Base-by-base conservation (phyloP, 2,797 vertebrate species). In the Aselliscus stoliczkanus region DNA sequence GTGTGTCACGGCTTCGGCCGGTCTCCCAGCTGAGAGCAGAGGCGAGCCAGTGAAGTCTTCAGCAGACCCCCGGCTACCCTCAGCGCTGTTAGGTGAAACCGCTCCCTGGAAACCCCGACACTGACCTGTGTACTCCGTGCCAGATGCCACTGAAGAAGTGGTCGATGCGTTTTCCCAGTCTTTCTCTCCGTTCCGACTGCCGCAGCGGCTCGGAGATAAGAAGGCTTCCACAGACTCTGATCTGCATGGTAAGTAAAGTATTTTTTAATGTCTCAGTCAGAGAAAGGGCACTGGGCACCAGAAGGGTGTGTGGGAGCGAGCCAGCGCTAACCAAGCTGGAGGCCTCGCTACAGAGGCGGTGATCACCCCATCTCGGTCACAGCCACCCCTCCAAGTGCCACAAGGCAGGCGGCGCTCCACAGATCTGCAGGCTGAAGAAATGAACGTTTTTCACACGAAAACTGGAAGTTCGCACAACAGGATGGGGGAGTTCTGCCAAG, bases 131-230 rank as follows among this genome's bases (percentile, higher is more conserved):
- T 99, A 99, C 72, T 99, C 99, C 17, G 99, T 99, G 97, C 99
- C 99, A 87, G 99, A 99, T 25, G 99, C 99, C 2, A 99, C 99
- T 5, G 99, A 99, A 34, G 99, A 99, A 44, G 99, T 99, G 77
- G 99, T 99, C 37, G 99, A 99, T 65, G 98, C 99, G 2, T 99
- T 99, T 96, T 99, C 99, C 99, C 99, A 99, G 97, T 99, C 99
- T 94, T 99, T 99, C 95, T 99, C 99, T 95, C 99, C 99, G 14
- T 99, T 99, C 60, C 99, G 99, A 98, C 99, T 99, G 80, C 99
- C 99, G 83, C 99, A 99, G 14, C 98, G 99, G 97, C 99, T 99
- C 1, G 99, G 99, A 37, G 99, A 99, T 81, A 99, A 98, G 98
- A 99, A 99, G 94, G 99, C 99, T 97, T 99, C 99, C 79, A 99